phyloP scores from a whole-genome alignment of 2,888 invertebrate genomes.

The Piscicola geometra region DNA sequence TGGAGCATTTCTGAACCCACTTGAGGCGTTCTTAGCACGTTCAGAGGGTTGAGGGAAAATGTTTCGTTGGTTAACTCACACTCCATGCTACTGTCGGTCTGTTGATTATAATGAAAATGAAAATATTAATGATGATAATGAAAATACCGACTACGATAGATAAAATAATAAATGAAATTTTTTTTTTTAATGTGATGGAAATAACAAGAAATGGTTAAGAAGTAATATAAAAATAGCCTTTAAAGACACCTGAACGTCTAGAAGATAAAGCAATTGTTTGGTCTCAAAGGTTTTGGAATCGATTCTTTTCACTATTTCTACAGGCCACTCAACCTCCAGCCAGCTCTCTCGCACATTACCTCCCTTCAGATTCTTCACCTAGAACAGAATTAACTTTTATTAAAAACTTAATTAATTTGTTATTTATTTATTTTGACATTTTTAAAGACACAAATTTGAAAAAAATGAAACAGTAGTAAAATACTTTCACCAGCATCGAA shows the following conservation, averaged over 20 bases:
- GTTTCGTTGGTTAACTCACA: background rate
- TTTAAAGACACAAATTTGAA: too few species aligned
- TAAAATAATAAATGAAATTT: background rate
- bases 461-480: too few species aligned
- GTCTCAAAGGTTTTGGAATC: background rate
- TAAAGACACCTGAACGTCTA: background rate
- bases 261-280: slow-evolving; percentile 29
- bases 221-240: too few species aligned
- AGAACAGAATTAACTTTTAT: too few species aligned
- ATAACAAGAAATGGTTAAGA: too few species aligned
- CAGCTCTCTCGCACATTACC: background rate
- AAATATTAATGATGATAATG: background rate
- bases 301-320: background rate
- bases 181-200: background rate
- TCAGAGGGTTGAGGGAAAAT: background rate
- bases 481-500: too few species aligned
- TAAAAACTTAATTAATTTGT: too few species aligned
- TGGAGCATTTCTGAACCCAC: too few species aligned
- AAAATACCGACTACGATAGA: background rate
- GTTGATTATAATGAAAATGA: background rate
- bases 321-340: slow-evolving; percentile 14
- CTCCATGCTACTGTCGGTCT: background rate
- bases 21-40: background rate
- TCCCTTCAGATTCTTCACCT: slow-evolving; percentile 25
- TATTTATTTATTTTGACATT: too few species aligned